phyloP scores from a whole-genome alignment of 2,797 vertebrate genomes.

The Sebastolobus alascanus region DNA sequence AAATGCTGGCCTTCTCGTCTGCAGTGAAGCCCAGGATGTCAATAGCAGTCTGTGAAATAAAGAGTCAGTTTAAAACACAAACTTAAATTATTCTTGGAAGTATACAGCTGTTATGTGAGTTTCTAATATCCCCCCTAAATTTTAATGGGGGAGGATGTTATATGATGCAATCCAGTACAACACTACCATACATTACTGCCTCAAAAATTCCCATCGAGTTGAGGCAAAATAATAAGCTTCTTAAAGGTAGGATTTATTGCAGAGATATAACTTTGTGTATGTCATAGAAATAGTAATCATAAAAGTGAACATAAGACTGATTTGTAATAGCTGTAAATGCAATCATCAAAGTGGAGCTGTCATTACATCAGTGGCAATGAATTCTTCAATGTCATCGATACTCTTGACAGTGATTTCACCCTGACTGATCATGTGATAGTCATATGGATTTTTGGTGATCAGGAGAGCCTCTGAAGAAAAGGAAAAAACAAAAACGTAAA shows the following conservation, averaged over 20 bases:
- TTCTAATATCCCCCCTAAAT: no score
- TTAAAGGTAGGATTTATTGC: background rate
- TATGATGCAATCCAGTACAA: no score
- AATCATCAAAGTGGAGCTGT: background rate
- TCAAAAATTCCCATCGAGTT: background rate
- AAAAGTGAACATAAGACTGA: background rate
- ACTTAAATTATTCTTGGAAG: background rate
- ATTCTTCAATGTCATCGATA: conserved; percentile 89
- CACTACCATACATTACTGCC: no score
- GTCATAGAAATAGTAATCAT: background rate
- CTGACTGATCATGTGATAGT: conserved; percentile 89
- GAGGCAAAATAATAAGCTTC: background rate
- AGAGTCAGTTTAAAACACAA: conserved; percentile 2
- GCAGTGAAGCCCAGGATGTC: conserved; percentile 89
- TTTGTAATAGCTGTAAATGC: background rate
- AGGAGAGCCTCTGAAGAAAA: conserved; percentile 87
- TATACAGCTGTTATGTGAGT: background rate
- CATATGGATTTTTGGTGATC: conserved; percentile 88
- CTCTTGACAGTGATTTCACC: conserved; percentile 90
- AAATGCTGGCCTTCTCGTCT: conserved; percentile 88
- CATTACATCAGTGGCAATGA: conserved; percentile 91
- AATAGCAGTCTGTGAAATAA: conserved; percentile 86
- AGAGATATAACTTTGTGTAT: background rate
- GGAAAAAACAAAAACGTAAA: conserved; percentile 1
- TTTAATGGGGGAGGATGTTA: no score